These are phyloP conservation scores for Gymnothorax reevesii DNA, from an alignment of 2,797 vertebrate species.

Conservation along the genomic window DNA sequence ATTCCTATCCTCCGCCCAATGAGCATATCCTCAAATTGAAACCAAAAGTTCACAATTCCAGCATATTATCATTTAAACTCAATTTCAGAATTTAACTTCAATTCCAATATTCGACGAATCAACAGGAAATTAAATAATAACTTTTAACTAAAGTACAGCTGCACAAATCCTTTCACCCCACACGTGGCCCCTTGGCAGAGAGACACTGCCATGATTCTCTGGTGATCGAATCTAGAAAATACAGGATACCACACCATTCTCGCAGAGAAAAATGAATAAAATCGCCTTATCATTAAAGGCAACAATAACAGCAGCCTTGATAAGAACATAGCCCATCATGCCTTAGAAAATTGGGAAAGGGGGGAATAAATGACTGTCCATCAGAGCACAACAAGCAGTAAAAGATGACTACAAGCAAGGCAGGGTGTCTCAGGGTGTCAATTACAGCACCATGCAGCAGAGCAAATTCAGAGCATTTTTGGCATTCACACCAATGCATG, in stretches of 20 bases:
- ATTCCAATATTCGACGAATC: too few relatives aligned
- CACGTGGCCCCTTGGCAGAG: not conserved
- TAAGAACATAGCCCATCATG: not conserved
- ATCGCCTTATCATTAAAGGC: not conserved
- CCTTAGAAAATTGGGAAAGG: not conserved
- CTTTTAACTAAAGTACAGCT: not conserved
- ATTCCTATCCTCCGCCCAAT: too few relatives aligned
- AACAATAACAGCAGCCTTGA: not conserved
- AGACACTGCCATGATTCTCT: not conserved
- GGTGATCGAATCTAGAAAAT: not conserved
- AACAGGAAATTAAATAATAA: too few relatives aligned
- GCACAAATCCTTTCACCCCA: not conserved
- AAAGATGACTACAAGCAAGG: not conserved
- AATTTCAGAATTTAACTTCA: too few relatives aligned
- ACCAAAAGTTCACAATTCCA: too few relatives aligned
- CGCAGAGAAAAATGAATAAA: not conserved
- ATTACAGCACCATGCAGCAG: not conserved
- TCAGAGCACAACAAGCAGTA: not conserved
- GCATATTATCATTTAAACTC: too few relatives aligned
- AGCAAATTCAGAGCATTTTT: not conserved
- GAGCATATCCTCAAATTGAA: too few relatives aligned
- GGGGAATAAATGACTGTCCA: not conserved
- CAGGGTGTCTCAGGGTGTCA: not conserved
- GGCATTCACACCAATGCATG: too few relatives aligned
- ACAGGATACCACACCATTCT: not conserved